A percentile compares a stretch with the other conserved stretches of the same genome.
Conservation (phyloP, 2,797 vertebrate genomes). For the Galagoides demidoff region DNA sequence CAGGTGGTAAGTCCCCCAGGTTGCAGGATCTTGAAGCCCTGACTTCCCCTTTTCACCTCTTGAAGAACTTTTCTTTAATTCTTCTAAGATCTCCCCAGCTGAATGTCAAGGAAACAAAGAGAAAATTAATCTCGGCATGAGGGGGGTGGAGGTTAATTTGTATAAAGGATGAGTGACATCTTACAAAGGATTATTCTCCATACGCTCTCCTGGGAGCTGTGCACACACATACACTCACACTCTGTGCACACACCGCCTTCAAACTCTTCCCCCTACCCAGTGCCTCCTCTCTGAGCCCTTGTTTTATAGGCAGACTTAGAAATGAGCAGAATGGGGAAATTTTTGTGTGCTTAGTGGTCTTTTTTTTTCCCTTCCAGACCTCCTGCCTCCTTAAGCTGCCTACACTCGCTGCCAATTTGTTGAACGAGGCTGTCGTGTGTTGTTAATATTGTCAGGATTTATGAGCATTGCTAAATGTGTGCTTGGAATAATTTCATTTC, state of each 20-base stretch:
- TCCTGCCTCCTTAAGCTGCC: constrained; percentile 70
- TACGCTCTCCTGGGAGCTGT: constrained; percentile 37
- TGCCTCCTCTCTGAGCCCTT: background rate
- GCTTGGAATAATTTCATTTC: constrained; percentile 68
- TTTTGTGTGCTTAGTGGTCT: constrained; percentile 37
- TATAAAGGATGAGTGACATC: constrained; percentile 67
- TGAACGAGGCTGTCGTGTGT: constrained; percentile 72
- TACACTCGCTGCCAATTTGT: constrained; percentile 70
- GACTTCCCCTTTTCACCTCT: constrained; percentile 72
- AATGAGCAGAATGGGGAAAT: constrained; percentile 47
- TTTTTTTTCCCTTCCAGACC: constrained; percentile 42
- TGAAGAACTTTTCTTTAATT: constrained; percentile 67
- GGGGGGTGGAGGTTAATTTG: constrained; percentile 75
- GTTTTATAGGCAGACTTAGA: constrained; percentile 25
- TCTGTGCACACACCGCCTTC: background rate
- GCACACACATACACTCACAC: background rate
- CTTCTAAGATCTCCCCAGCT: constrained; percentile 35
- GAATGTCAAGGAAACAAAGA: constrained; percentile 78
- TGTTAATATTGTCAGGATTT: constrained; percentile 80
- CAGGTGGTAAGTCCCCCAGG: no score
- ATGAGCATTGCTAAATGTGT: constrained; percentile 74
- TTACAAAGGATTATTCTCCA: constrained; percentile 65
- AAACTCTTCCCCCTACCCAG: background rate
- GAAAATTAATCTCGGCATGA: constrained; percentile 63
- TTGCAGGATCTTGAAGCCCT: background rate